Percentiles rank a stretch among this genome's conserved stretches.
These are phyloP conservation scores for Drosophila meridiana DNA, from an alignment of 2,888 invertebrate genomes.

Conservation along the genomic window DNA sequence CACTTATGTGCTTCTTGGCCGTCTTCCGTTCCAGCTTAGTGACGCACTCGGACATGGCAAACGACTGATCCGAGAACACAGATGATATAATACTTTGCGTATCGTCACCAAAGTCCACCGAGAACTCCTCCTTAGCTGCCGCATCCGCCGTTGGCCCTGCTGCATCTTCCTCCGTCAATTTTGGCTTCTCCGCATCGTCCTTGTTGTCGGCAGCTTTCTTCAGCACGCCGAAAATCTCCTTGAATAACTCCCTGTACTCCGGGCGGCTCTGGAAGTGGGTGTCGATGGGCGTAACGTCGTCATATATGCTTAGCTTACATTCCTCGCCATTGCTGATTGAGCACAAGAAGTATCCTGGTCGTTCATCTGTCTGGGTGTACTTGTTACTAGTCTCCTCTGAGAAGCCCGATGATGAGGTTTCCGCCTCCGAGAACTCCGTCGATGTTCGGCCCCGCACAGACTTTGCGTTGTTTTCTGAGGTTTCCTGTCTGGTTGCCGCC, in stretches of 20 bases:
- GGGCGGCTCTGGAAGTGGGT: conserved; percentile 93
- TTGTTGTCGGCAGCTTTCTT: conserved; percentile 94
- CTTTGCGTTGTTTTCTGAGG: conserved; percentile 52
- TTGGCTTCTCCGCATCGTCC: conserved; percentile 91
- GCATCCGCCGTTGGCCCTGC: conserved; percentile 87
- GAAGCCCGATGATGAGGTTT: conserved; percentile 93
- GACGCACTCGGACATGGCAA: conserved; percentile 89
- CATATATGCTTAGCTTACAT: conserved; percentile 94
- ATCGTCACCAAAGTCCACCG: conserved; percentile 87
- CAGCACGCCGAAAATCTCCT: conserved; percentile 93
- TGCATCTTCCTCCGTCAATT: conserved; percentile 88
- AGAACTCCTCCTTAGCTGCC: conserved; percentile 88
- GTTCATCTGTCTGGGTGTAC: conserved; percentile 92
- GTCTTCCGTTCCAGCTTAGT: conserved; percentile 87
- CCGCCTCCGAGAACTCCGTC: conserved; percentile 93
- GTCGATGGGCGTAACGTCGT: conserved; percentile 92
- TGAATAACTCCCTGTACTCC: conserved; percentile 92
- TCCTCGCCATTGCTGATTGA: conserved; percentile 94
- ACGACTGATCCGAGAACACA: conserved; percentile 90
- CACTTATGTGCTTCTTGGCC: conserved; percentile 83
- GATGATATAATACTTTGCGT: conserved; percentile 91
- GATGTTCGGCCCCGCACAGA: conserved; percentile 88
- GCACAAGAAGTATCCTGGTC: conserved; percentile 93
- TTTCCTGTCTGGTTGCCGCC: conserved; percentile 1
- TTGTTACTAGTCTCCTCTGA: conserved; percentile 94